Base-by-base conservation (phyloP, 2,888 invertebrate species). In the Malthinus seriepunctatus region DNA sequence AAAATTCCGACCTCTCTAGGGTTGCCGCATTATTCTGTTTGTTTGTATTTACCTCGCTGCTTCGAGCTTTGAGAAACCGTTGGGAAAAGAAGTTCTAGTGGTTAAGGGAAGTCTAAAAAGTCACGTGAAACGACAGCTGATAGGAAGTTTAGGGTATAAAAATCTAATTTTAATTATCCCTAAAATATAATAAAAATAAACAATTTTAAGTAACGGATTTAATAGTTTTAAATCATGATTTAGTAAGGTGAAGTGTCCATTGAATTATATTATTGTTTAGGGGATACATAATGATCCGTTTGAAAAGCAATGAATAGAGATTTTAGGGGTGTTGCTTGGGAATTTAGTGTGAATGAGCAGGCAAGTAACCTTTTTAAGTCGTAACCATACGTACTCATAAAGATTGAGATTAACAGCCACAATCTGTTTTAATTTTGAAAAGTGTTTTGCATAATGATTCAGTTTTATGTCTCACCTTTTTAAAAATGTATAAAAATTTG, bases 61-160 rank as follows among this genome's bases (percentile, higher is more conserved):
- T 5, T 56, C 35, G 47, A 32, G 47, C 51, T 37, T 39, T 23
- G 33, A 32, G 42, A 10, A 50, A 51, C 56, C 56, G 56, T 56
- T 56, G 47, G 34, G 51, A 56, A 54, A 47, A 47, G 56, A 47
- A 51, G 45, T 52, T 58, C 37, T 12, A 37, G 49, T 51, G 58
- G 58, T 46, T 35, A 48, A 55, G 52, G 51, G 52, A 48, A 56
- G 39, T 55, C 55, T 44, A 23, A 23, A 33, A 8, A 32, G 44
- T 60, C 61, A 75, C 79, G 79, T 72, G 78, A 74, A 72, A 69
- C 66, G 78, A 77, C 82, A 82, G 82, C 82, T 82, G 82, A 82
- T 82, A 80, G 82, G 82, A 82, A 81, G 81, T 81, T 37, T 8
- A 54, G 54, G n/a, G 53, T 46, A 51, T 46, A 51, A 37, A 42